Evolutionary conservation across 1,140 invertebrate species (phyloP).

Genomic region (Drosophila sp.): DNA sequence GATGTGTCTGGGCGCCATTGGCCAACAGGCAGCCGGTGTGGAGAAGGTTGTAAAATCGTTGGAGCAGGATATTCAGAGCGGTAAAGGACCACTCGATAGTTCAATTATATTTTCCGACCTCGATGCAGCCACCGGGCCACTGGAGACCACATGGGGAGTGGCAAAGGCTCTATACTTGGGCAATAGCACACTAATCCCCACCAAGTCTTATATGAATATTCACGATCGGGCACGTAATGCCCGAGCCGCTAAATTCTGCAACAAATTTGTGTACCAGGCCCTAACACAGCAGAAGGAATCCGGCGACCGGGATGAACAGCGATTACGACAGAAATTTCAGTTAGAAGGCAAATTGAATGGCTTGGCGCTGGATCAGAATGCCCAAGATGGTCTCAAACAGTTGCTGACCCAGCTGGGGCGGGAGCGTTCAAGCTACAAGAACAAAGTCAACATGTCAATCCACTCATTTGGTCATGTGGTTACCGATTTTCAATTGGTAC

Average conservation of each 20-base stretch:
- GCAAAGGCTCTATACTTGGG: constrained; percentile 92
- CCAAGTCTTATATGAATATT: constrained; percentile 89
- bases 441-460: constrained; percentile 86
- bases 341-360: constrained; percentile 93
- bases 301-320: constrained; percentile 84
- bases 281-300: constrained; percentile 84
- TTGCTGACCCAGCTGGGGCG: constrained; percentile 84
- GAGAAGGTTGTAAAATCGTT: constrained; percentile 88
- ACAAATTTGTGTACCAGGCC: constrained; percentile 87
- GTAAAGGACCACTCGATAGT: constrained; percentile 84
- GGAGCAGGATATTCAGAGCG: constrained; percentile 63
- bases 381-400: constrained; percentile 83
- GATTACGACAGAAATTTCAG: constrained; percentile 90
- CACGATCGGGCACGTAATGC: constrained; percentile 89
- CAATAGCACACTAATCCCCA: constrained; percentile 91
- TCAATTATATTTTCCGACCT: constrained; percentile 90
- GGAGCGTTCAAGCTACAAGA: constrained; percentile 85
- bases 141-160: constrained; percentile 94
- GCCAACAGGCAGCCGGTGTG: constrained; percentile 91
- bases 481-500: constrained; percentile 86
- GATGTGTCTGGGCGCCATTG: constrained; percentile 91
- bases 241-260: constrained; percentile 87
- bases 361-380: constrained; percentile 84
- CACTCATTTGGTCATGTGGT: constrained; percentile 88
- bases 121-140: constrained; percentile 88